These are phyloP conservation scores for Spisula subtruncata DNA, from an alignment of 2,888 invertebrate genomes.

Conservation along the genomic window DNA sequence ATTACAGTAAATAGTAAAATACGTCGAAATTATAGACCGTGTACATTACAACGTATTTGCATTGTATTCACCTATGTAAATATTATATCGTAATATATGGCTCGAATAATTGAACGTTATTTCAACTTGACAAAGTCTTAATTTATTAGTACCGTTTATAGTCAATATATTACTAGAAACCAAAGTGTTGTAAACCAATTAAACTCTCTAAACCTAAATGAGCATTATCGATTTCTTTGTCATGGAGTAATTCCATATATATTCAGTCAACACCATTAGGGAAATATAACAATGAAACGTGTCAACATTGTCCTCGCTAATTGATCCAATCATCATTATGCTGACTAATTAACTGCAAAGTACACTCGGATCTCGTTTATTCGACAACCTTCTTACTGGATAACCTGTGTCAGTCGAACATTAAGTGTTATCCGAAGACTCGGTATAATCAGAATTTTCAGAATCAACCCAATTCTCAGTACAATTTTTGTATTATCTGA, in stretches of 20 bases:
- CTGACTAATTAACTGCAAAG: neutral
- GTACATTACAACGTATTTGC: too few relatives aligned
- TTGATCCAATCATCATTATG: neutral
- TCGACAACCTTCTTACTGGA: too few relatives aligned
- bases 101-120: neutral
- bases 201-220: constrained; percentile 18
- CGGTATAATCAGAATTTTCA: too few relatives aligned
- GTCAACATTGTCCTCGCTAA: neutral
- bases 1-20: too few relatives aligned
- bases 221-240: constrained; percentile 8
- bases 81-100: too few relatives aligned
- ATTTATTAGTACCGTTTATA: neutral
- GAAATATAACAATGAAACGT: neutral
- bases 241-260: neutral
- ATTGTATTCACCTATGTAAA: too few relatives aligned
- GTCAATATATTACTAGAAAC: constrained; percentile 10
- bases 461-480: too few relatives aligned
- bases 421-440: too few relatives aligned
- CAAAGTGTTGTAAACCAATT: neutral
- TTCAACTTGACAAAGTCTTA: neutral
- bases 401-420: too few relatives aligned
- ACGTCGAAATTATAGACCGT: too few relatives aligned
- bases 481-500: too few relatives aligned
- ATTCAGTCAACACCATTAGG: neutral
- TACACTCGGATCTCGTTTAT: too few relatives aligned